These are phyloP conservation scores for Noctua comes DNA, from an alignment of 2,888 invertebrate genomes.

Conservation along the genomic window DNA sequence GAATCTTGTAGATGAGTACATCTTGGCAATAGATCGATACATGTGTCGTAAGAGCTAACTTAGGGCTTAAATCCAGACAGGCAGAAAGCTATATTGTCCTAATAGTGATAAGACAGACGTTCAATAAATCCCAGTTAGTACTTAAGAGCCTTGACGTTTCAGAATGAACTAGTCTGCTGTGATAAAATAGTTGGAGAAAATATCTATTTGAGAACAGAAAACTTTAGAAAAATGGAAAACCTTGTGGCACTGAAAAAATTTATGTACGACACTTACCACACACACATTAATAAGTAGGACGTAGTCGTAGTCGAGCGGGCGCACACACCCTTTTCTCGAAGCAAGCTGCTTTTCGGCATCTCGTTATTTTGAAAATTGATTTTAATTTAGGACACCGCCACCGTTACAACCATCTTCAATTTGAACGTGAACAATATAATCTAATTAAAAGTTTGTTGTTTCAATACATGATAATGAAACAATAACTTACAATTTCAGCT, in stretches of 20 bases:
- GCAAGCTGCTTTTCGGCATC: background rate
- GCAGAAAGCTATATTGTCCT: background rate
- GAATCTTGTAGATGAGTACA: background rate
- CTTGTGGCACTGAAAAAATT: background rate
- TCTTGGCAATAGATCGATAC: background rate
- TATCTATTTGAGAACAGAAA: background rate
- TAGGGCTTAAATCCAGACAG: background rate
- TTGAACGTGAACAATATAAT: background rate
- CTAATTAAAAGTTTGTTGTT: constrained; percentile 16
- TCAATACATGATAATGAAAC: constrained; percentile 7
- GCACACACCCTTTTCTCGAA: background rate
- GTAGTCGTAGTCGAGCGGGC: no score
- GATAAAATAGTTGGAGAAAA: background rate
- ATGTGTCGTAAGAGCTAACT: background rate
- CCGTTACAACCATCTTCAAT: background rate
- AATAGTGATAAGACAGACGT: constrained; percentile 5
- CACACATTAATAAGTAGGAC: background rate
- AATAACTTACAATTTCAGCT: constrained; percentile 8
- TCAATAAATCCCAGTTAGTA: background rate
- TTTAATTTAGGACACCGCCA: constrained; percentile 2
- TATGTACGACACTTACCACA: background rate
- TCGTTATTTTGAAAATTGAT: background rate
- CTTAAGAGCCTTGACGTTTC: background rate
- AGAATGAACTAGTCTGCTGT: background rate
- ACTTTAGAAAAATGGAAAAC: background rate